These are phyloP conservation scores for Papilio aristodemus DNA, from an alignment of 1,140 invertebrate genomes.

Conservation along the genomic window DNA sequence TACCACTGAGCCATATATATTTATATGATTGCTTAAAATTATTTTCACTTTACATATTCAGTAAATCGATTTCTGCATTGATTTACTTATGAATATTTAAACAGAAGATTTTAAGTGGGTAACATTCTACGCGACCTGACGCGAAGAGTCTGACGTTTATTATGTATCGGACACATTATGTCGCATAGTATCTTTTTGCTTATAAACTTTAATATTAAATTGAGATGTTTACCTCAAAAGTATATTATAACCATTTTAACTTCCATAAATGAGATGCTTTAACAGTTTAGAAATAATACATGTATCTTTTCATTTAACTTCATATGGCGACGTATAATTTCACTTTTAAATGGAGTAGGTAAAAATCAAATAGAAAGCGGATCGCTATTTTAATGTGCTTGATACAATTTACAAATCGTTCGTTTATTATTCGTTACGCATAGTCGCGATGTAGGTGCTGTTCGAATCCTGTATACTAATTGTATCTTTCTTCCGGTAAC, in stretches of 20 bases:
- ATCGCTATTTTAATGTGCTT: conserved; percentile 29
- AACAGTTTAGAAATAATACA: background rate
- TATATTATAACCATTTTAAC: no score
- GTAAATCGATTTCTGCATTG: background rate
- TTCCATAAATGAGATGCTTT: no score
- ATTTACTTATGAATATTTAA: background rate
- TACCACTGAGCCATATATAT: no score
- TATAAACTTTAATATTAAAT: no score
- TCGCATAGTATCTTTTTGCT: no score
- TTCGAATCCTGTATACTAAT: conserved; percentile 27
- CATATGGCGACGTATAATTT: conserved; percentile 2
- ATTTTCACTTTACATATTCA: no score
- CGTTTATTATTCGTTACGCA: conserved; percentile 23
- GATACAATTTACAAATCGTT: conserved; percentile 21
- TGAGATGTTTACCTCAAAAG: no score
- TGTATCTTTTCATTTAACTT: conserved; percentile 3
- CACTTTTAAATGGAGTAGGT: conserved; percentile 31
- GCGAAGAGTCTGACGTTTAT: no score
- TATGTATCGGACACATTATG: no score
- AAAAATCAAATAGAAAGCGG: conserved; percentile 23
- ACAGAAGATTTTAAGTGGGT: no score
- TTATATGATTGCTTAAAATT: no score
- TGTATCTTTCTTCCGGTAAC: conserved; percentile 25
- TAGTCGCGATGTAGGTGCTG: conserved; percentile 17
- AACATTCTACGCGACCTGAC: no score